Conservation (phyloP, 2,888 invertebrate genomes). For the Petrolisthes manimaculis region DNA sequence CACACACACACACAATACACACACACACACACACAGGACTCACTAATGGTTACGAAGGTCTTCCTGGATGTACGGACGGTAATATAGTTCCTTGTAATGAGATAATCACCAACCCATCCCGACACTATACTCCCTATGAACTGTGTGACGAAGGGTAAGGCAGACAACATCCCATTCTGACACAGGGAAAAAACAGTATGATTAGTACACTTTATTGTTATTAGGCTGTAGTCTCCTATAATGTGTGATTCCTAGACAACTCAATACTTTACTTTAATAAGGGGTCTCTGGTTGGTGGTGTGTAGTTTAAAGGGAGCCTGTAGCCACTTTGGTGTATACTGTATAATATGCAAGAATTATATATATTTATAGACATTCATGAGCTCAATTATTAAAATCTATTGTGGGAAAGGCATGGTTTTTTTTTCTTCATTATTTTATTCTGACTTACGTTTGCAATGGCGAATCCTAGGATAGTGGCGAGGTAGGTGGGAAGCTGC, state of each 20-base stretch:
- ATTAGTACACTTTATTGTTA: not conserved
- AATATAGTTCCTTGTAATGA: slow-evolving; percentile 25
- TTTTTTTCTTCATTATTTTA: too few species aligned
- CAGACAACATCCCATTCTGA: slow-evolving; percentile 67
- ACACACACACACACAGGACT: too few species aligned
- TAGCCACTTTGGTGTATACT: not conserved
- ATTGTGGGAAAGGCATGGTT: too few species aligned
- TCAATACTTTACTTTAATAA: too few species aligned
- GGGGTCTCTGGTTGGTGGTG: too few species aligned
- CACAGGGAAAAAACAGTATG: not conserved
- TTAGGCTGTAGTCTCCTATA: too few species aligned
- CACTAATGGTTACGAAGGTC: slow-evolving; percentile 35
- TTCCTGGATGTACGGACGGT: slow-evolving; percentile 27
- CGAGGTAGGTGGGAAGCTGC: slow-evolving; percentile 85
- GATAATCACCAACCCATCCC: slow-evolving; percentile 17
- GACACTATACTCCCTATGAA: slow-evolving; percentile 65
- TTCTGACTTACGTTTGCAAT: slow-evolving; percentile 71
- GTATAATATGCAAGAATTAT: not conserved
- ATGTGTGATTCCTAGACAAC: too few species aligned
- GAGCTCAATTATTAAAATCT: too few species aligned
- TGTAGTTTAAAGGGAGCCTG: too few species aligned
- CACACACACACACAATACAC: too few species aligned
- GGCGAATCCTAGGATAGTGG: slow-evolving; percentile 75
- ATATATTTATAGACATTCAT: too few species aligned
- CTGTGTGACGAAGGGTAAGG: slow-evolving; percentile 67